phyloP scores from a whole-genome alignment of 2,113 vertebrate species.

The Panurus biarmicus region DNA sequence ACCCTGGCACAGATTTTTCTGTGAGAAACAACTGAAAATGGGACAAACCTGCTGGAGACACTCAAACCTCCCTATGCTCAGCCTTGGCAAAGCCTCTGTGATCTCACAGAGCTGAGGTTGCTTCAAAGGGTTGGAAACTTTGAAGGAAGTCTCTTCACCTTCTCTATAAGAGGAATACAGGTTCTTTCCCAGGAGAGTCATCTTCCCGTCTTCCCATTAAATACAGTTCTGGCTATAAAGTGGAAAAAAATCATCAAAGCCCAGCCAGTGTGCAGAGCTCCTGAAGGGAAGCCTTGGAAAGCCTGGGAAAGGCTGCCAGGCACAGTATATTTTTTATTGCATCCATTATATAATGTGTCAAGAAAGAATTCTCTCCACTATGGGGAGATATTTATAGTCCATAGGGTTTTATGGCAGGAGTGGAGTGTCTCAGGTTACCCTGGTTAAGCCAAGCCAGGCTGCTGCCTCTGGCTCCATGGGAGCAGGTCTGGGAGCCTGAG shows the following conservation, averaged over 20 bases:
- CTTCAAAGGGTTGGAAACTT: background rate
- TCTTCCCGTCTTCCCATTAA: background rate
- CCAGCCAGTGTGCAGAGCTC: background rate
- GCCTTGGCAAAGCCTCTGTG: background rate
- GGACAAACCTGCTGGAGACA: background rate
- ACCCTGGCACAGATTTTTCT: background rate
- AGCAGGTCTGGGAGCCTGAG: background rate
- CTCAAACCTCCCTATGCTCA: background rate
- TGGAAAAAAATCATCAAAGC: background rate
- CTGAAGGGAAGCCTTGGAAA: background rate
- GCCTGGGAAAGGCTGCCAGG: background rate
- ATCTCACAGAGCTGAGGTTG: background rate
- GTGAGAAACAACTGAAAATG: background rate
- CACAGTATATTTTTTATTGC: background rate
- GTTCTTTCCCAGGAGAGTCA: background rate
- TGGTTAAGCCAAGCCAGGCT: background rate
- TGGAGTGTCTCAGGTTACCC: background rate
- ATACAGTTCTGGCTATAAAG: background rate
- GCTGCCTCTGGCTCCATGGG: background rate
- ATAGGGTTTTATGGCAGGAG: background rate
- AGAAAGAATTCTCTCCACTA: background rate
- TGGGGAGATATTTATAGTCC: background rate
- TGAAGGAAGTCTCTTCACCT: background rate
- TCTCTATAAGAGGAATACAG: background rate
- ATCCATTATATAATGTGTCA: constrained; percentile 21